Base-by-base conservation (phyloP, 1,140 invertebrate genomes). In the Macrobrachium rosenbergii region DNA sequence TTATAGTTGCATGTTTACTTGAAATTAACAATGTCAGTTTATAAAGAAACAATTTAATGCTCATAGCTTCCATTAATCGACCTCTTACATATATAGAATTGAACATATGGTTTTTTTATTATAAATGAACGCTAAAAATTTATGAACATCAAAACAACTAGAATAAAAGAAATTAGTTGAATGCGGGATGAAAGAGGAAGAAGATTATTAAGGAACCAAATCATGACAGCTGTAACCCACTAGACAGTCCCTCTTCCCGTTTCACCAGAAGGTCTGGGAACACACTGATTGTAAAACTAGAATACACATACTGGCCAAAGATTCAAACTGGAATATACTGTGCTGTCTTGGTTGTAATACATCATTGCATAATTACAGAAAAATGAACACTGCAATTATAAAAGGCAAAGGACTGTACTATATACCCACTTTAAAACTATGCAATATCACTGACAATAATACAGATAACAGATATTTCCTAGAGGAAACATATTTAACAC, bases 161-260 rank as follows among this genome's bases (percentile, higher is more conserved):
- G 58, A 72, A 87, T 23, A 72, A 75, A 80, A 87, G 77, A 81
- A 81, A 63, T 73, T 37, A 87, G 72, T 80, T 63, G 62, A 81
- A 87, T 87, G 84, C 78, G 60, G 84, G 78, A 87, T 81, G 76
- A 87, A 72, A 87, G 78, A 87, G 77, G 64, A 86, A 87, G 77
- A 75, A 87, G 77, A 69, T 21, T 60, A 72, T 75, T 23, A 87
- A 52, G 58, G 83, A 69, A 78, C 69, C 59, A 59, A 73, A 78
- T 64, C 67, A 75, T 43, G 77, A 80, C 64, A 73, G 69, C 69
- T 43, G 69, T 79, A 81, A 63, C 69, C 59, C 64, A 73, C 67
- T 75, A n/a, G 62, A 87, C 73, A 77, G 43, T 84, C 14, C 60
- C 45, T 73, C 72, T 73, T 73, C 23, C 19, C 16, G 2, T 17